phyloP scores from a whole-genome alignment of 2,113 vertebrate genomes.

The Nettapus auritus region DNA sequence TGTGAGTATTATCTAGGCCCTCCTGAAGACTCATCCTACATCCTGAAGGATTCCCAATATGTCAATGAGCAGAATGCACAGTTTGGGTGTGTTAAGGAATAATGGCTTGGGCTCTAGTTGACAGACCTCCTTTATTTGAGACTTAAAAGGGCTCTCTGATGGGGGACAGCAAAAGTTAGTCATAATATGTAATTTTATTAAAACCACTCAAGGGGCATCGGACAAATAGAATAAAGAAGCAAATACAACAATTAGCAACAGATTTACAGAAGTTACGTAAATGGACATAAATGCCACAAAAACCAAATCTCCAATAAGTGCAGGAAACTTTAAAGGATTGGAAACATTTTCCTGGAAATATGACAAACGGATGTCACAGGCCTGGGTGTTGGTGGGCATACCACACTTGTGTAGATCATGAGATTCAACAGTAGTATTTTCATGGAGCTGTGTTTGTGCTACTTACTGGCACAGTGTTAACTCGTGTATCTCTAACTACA shows the following conservation, averaged over 20 bases:
- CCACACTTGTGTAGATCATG: background rate
- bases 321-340: constrained; percentile 51
- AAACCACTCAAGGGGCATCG: constrained; percentile 61
- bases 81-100: background rate
- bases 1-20: background rate
- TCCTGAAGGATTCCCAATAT: background rate
- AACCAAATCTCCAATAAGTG: background rate
- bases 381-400: constrained; percentile 11
- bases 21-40: background rate
- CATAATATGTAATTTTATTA: constrained; percentile 64
- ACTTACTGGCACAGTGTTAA: background rate
- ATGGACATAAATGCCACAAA: constrained; percentile 50
- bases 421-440: background rate
- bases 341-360: constrained; percentile 45
- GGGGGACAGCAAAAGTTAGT: constrained; percentile 23
- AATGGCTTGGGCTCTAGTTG: background rate
- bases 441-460: background rate
- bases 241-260: constrained; percentile 66
- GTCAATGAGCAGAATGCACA: background rate
- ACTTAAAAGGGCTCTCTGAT: constrained; percentile 43
- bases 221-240: constrained; percentile 52
- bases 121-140: constrained; percentile 36
- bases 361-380: background rate
- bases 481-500: background rate
- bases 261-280: constrained; percentile 61